A percentile compares a stretch with the other conserved stretches of the same genome.
phyloP scores from a whole-genome alignment of 2,797 vertebrate genomes.

The Etheostoma nigrum region DNA sequence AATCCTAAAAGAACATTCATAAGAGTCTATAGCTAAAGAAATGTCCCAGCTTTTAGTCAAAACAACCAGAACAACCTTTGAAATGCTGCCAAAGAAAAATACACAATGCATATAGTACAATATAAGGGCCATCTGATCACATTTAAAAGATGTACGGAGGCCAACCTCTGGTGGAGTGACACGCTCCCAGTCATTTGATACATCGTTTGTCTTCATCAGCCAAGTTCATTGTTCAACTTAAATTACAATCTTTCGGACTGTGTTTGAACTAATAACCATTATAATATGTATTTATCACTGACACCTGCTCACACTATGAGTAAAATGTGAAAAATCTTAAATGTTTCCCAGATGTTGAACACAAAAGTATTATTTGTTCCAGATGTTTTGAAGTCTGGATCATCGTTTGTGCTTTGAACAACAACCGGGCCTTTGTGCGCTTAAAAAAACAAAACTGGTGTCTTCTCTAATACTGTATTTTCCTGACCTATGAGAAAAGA shows the following conservation, averaged over 20 bases:
- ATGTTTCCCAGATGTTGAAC: conserved; percentile 30
- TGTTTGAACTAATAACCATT: conserved; percentile 2
- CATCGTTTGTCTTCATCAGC: conserved; percentile 10
- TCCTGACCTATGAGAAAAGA: neutral
- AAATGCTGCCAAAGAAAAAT: conserved; percentile 5
- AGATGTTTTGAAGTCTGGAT: conserved; percentile 52
- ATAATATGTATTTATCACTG: conserved; percentile 22
- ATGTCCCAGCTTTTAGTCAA: no score
- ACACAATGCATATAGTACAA: neutral
- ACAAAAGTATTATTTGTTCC: conserved; percentile 28
- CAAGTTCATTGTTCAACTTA: neutral
- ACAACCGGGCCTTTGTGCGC: neutral
- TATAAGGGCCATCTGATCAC: neutral
- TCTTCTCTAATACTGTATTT: conserved; percentile 12
- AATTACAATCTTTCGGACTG: neutral
- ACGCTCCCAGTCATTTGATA: conserved; percentile 1
- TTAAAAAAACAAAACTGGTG: neutral
- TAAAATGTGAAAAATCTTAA: conserved; percentile 58
- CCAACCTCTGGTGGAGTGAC: neutral
- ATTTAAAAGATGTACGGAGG: neutral
- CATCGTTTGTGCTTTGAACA: conserved; percentile 19
- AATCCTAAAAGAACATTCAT: neutral
- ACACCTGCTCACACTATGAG: conserved; percentile 42
- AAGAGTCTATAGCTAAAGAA: neutral
- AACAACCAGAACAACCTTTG: neutral